Evolutionary conservation across 2,888 invertebrate species (phyloP).

Genomic region (Eupithecia insigniata): DNA sequence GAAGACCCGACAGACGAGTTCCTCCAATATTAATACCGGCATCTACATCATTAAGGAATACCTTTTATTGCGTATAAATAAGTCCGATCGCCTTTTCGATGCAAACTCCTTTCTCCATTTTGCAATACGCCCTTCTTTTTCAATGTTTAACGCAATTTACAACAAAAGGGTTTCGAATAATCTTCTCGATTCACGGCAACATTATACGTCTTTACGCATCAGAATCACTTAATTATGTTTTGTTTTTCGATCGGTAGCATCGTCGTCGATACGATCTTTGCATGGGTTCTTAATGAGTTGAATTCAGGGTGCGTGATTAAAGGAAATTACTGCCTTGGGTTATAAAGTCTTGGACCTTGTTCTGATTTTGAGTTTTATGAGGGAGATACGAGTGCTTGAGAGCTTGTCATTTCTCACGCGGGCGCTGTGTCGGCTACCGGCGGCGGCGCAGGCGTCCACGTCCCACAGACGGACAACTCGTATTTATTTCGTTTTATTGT

Average conservation of each 20-base stretch:
- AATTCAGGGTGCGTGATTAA: conserved; percentile 57
- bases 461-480: conserved; percentile 40
- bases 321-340: conserved; percentile 56
- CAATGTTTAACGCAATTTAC: conserved; percentile 51
- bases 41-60: conserved; percentile 82
- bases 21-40: conserved; percentile 78
- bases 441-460: conserved; percentile 36
- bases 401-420: conserved; percentile 36
- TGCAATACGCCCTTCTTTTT: conserved; percentile 75
- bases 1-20: conserved; percentile 64
- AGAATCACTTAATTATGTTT: conserved; percentile 73
- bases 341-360: conserved; percentile 49
- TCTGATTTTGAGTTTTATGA: conserved; percentile 46
- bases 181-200: conserved; percentile 64
- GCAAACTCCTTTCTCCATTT: conserved; percentile 81
- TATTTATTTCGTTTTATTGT: conserved; percentile 56
- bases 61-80: conserved; percentile 82
- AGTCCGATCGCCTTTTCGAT: conserved; percentile 76
- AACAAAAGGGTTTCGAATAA: conserved; percentile 65
- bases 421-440: conserved; percentile 36
- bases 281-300: conserved; percentile 57
- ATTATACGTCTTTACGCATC: conserved; percentile 58
- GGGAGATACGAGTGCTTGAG: conserved; percentile 41
- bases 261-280: conserved; percentile 55
- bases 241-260: conserved; percentile 61